Conservation (phyloP, 2,797 vertebrate genomes). For the Nyctibius grandis region DNA sequence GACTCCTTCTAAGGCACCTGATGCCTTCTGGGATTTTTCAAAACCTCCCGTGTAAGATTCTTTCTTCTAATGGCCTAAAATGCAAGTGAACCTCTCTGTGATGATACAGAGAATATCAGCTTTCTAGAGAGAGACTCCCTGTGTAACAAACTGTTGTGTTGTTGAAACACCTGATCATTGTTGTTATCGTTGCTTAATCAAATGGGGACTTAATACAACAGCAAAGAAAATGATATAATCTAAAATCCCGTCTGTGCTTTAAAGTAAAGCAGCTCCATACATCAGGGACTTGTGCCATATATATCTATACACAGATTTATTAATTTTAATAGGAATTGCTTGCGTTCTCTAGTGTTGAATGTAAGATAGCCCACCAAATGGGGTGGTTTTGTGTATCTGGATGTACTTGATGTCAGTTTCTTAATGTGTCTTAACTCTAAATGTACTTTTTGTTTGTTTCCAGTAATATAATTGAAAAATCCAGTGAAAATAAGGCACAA, state of each 20-base stretch:
- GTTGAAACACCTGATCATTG: not conserved
- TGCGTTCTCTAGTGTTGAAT: not conserved
- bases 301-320: not conserved
- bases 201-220: not conserved
- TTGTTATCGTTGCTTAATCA: not conserved
- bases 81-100: not conserved
- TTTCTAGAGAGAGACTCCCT: not conserved
- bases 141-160: not conserved
- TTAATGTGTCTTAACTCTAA: not conserved
- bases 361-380: not conserved
- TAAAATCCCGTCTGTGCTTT: not conserved
- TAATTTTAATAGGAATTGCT: not conserved
- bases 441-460: not conserved
- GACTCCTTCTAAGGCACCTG: conserved; percentile 80
- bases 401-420: not conserved
- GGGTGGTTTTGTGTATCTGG: not conserved
- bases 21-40: conserved; percentile 68
- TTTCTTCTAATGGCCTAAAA: not conserved
- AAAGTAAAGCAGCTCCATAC: not conserved
- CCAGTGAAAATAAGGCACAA: not conserved
- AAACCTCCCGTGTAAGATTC: conserved; percentile 61
- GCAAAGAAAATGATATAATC: not conserved
- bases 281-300: not conserved
- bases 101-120: not conserved
- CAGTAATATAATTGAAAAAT: conserved; percentile 11